Conservation (phyloP, 2,113 vertebrate species). For the Tauraco erythrolophus region DNA sequence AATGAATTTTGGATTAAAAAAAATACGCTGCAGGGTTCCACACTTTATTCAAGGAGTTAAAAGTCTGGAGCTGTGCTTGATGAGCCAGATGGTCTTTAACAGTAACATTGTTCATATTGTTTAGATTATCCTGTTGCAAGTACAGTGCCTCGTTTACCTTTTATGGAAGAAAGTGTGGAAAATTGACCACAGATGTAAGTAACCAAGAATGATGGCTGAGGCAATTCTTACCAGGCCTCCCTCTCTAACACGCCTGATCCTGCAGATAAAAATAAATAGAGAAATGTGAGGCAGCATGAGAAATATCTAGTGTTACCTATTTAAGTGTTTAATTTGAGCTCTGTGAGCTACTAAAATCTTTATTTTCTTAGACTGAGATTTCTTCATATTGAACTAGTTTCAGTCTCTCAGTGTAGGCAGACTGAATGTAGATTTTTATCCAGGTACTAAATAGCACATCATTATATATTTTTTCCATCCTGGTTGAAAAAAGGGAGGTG, state of each 20-base stretch:
- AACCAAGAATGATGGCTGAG: conserved; percentile 80
- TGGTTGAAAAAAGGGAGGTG: conserved; percentile 31
- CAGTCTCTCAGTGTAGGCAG: neutral
- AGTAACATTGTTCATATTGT: conserved; percentile 85
- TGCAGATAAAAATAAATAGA: conserved; percentile 81
- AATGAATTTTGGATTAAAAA: conserved; percentile 20
- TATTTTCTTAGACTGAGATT: conserved; percentile 65
- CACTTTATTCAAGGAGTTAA: conserved; percentile 84
- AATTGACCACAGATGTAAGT: conserved; percentile 87
- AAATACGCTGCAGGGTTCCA: neutral
- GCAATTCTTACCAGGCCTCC: conserved; percentile 79
- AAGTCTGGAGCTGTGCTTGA: conserved; percentile 74
- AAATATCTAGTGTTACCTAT: conserved; percentile 64
- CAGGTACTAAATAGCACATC: conserved; percentile 59
- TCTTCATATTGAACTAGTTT: conserved; percentile 53
- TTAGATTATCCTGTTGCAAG: conserved; percentile 86
- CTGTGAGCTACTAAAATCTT: conserved; percentile 17
- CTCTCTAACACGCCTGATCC: conserved; percentile 76
- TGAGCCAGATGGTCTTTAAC: conserved; percentile 83
- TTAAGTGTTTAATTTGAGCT: conserved; percentile 73
- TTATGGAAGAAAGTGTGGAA: conserved; percentile 88
- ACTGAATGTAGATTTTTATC: conserved; percentile 45
- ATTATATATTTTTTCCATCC: conserved; percentile 48
- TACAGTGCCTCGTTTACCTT: conserved; percentile 85
- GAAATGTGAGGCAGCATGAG: conserved; percentile 66